Evolutionary conservation across 2,888 invertebrate genomes (phyloP).

Genomic region (Leptarthrus brevirostris): DNA sequence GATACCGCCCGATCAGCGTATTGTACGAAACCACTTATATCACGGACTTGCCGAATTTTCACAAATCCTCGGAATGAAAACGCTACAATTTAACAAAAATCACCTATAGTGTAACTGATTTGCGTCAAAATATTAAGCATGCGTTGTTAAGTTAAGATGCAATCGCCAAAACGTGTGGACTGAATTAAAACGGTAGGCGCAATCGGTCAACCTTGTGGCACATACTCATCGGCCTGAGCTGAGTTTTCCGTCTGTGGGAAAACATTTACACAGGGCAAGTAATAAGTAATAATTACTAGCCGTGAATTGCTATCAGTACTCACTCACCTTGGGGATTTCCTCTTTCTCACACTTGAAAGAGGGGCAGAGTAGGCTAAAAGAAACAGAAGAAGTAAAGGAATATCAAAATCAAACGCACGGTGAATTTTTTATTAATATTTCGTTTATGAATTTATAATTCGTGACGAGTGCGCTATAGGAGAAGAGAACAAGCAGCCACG

Average conservation of each 20-base stretch:
- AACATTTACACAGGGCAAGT: conserved; percentile 26
- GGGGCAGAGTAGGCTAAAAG: neutral
- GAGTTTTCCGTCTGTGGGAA: conserved; percentile 6
- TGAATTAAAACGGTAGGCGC: conserved; percentile 21
- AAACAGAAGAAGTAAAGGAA: conserved; percentile 15
- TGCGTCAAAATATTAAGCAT: conserved; percentile 5
- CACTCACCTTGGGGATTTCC: conserved; percentile 43
- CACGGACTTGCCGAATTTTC: conserved; percentile 10
- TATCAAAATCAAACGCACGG: conserved; percentile 44
- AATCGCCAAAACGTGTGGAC: conserved; percentile 26
- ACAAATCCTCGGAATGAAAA: conserved; percentile 2
- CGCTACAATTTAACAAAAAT: conserved; percentile 19
- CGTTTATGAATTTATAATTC: conserved; percentile 49
- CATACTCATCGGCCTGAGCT: neutral
- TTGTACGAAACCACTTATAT: neutral
- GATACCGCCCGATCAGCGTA: neutral
- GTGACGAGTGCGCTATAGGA: conserved; percentile 4
- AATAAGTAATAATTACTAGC: conserved; percentile 34
- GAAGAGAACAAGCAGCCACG: conserved; percentile 11
- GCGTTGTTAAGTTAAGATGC: neutral
- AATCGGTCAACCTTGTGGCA: neutral
- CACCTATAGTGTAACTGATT: neutral
- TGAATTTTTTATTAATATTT: conserved; percentile 48
- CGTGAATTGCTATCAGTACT: neutral
- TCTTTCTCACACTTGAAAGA: conserved; percentile 29